phyloP scores from a whole-genome alignment of 2,113 vertebrate species.

The Bagarius yarrelli region DNA sequence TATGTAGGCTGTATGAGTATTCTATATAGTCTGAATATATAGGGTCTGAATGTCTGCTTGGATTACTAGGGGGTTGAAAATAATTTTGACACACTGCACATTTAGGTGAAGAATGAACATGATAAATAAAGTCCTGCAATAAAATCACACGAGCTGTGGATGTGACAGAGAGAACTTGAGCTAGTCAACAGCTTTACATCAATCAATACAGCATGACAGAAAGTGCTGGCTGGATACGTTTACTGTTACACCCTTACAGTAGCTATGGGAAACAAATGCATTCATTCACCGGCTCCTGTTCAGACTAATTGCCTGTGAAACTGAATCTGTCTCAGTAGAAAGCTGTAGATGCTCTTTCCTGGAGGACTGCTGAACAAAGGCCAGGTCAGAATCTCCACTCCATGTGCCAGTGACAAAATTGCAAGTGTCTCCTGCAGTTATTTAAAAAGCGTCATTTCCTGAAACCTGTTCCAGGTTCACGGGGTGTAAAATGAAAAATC shows the following conservation, averaged over 20 bases:
- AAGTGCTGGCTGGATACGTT: conserved; percentile 49
- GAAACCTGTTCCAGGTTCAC: conserved; percentile 10
- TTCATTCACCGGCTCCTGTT: conserved; percentile 55
- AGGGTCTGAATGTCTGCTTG: background rate
- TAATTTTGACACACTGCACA: background rate
- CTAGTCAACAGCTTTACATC: conserved; percentile 44
- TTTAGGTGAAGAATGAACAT: background rate
- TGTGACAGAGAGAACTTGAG: conserved; percentile 30
- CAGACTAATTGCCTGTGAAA: conserved; percentile 58
- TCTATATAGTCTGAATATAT: background rate
- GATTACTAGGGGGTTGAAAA: background rate
- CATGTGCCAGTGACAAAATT: conserved; percentile 8
- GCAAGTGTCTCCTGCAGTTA: conserved; percentile 9
- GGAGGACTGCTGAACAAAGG: conserved; percentile 40
- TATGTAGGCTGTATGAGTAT: background rate
- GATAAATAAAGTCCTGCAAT: conserved; percentile 20
- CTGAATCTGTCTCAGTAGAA: conserved; percentile 50
- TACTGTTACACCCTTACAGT: conserved; percentile 45
- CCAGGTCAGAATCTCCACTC: conserved; percentile 42
- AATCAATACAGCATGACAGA: conserved; percentile 50
- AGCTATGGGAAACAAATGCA: conserved; percentile 50
- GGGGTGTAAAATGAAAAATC: conserved; percentile 31
- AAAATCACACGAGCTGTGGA: conserved; percentile 30
- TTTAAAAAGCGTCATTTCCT: background rate
- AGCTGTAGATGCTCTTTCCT: conserved; percentile 41